These are phyloP conservation scores for Caradrina kadenii DNA, from an alignment of 2,888 invertebrate species.

Conservation along the genomic window DNA sequence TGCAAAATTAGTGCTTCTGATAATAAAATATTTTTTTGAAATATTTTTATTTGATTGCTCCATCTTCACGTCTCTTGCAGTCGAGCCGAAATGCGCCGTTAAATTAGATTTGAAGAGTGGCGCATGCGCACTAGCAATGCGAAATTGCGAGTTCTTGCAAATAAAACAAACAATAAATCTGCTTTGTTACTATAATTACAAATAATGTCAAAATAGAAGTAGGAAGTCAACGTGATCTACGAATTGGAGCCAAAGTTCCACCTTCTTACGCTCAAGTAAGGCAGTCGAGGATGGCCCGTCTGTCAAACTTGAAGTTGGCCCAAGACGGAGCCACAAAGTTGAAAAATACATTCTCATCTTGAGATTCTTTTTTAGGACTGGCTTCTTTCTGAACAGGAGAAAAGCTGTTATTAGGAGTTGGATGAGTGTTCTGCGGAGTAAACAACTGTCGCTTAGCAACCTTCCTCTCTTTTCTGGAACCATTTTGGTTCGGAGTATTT, in stretches of 20 bases:
- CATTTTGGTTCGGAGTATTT: constrained; percentile 65
- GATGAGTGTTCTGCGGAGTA: constrained; percentile 83
- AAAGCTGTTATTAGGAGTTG: constrained; percentile 54
- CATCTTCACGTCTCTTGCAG: too few species aligned
- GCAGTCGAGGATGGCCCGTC: constrained; percentile 88
- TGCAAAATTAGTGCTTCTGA: not conserved
- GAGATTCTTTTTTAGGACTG: constrained; percentile 67
- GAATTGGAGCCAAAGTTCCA: constrained; percentile 39
- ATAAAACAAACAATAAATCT: constrained; percentile 46
- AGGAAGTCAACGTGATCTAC: constrained; percentile 42
- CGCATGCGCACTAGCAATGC: not conserved
- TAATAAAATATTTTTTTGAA: constrained; percentile 4
- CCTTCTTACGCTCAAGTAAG: constrained; percentile 77
- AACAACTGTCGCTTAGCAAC: constrained; percentile 91
- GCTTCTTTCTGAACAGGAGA: constrained; percentile 77
- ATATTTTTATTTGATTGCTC: not conserved
- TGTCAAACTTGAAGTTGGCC: constrained; percentile 92
- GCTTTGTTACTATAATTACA: constrained; percentile 61
- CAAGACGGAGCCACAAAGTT: constrained; percentile 91
- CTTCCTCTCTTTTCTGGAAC: constrained; percentile 81
- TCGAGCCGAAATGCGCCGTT: not conserved
- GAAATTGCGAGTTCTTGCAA: constrained; percentile 2
- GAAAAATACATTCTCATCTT: constrained; percentile 70
- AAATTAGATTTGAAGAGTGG: too few species aligned
- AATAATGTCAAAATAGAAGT: constrained; percentile 56